Percentiles rank a stretch among this genome's conserved stretches.
phyloP scores from a whole-genome alignment of 2,888 invertebrate genomes.

The Onchidella celtica region DNA sequence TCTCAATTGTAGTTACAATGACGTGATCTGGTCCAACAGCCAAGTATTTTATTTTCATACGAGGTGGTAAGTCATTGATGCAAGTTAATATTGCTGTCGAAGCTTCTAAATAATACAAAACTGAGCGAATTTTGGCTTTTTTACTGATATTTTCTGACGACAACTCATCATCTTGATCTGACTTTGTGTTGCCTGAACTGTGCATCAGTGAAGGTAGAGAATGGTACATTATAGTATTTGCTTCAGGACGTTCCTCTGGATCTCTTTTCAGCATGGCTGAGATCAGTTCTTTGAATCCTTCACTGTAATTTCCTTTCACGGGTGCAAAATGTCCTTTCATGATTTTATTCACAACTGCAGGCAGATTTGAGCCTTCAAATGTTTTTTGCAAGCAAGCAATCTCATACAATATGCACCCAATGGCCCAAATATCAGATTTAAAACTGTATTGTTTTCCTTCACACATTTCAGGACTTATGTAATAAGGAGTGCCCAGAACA shows the following conservation, averaged over 20 bases:
- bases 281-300: slow-evolving; percentile 84
- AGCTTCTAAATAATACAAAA: slow-evolving; percentile 78
- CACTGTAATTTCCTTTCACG: slow-evolving; percentile 85
- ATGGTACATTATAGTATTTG: slow-evolving; percentile 83
- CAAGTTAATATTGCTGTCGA: slow-evolving; percentile 70
- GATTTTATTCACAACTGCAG: slow-evolving; percentile 87
- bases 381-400: slow-evolving; percentile 87
- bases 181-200: slow-evolving; percentile 66
- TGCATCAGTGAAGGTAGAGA: slow-evolving; percentile 73
- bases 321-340: slow-evolving; percentile 87
- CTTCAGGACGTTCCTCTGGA: slow-evolving; percentile 84
- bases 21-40: slow-evolving; percentile 79
- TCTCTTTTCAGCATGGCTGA: slow-evolving; percentile 85
- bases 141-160: slow-evolving; percentile 62
- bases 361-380: slow-evolving; percentile 87
- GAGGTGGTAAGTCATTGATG: slow-evolving; percentile 72
- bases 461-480: slow-evolving; percentile 89
- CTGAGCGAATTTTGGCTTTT: slow-evolving; percentile 73
- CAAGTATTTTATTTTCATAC: slow-evolving; percentile 79
- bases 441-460: slow-evolving; percentile 88
- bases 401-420: slow-evolving; percentile 89
- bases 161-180: slow-evolving; percentile 70
- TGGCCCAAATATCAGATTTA: slow-evolving; percentile 89
- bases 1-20: slow-evolving; percentile 82
- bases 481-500: slow-evolving; percentile 87